Evolutionary conservation across 1,140 invertebrate genomes (phyloP).

Genomic region (Drosophila ohnishii): DNA sequence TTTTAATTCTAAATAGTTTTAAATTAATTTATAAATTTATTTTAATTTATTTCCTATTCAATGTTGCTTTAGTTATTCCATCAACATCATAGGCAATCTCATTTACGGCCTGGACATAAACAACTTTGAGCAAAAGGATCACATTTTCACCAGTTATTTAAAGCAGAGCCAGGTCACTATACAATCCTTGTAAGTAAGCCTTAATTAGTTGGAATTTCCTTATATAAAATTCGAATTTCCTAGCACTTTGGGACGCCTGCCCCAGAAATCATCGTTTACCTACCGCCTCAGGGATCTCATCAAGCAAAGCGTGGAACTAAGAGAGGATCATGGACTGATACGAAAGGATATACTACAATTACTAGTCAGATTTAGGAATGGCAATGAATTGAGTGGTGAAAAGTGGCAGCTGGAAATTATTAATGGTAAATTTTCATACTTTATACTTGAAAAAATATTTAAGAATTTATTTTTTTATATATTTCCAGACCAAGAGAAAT

Average conservation of each 20-base stretch:
- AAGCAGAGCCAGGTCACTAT: conserved; percentile 28
- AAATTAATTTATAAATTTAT: background rate
- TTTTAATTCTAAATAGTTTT: too few relatives aligned
- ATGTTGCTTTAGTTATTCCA: conserved; percentile 53
- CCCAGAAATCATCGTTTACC: conserved; percentile 63
- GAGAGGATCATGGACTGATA: conserved; percentile 64
- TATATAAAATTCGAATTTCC: background rate
- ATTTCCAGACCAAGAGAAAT: conserved; percentile 62
- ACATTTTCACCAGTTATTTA: conserved; percentile 61
- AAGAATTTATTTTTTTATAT: background rate
- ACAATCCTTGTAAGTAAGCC: conserved; percentile 65
- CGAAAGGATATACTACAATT: conserved; percentile 76
- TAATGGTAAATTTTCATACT: conserved; percentile 28
- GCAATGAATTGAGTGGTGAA: conserved; percentile 59
- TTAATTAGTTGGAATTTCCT: background rate
- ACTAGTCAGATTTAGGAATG: conserved; percentile 73
- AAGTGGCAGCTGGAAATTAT: conserved; percentile 65
- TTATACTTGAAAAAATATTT: rapidly evolving
- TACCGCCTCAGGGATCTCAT: conserved; percentile 73
- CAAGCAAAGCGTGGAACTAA: conserved; percentile 47
- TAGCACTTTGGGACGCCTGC: conserved; percentile 63
- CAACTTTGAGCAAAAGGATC: conserved; percentile 68
- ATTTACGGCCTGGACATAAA: conserved; percentile 74
- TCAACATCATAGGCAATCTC: conserved; percentile 70
- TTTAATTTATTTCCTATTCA: background rate